phyloP scores from a whole-genome alignment of 2,113 vertebrate genomes.

The Lota lota region DNA sequence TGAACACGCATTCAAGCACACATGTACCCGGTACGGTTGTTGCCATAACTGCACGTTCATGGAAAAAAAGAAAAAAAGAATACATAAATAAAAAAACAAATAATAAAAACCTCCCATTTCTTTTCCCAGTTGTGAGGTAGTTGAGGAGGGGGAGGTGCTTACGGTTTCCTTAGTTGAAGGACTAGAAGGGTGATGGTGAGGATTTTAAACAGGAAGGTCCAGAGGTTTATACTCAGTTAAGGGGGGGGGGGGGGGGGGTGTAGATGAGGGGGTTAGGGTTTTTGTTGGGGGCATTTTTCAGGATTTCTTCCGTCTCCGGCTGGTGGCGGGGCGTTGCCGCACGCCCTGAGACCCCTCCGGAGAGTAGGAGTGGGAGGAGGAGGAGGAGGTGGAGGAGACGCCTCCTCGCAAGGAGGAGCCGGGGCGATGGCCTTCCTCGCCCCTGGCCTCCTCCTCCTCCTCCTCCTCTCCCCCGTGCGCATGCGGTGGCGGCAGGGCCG shows the following conservation, averaged over 20 bases:
- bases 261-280: conserved; percentile 5
- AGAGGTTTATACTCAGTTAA: conserved; percentile 49
- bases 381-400: conserved; percentile 62
- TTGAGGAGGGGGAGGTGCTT: conserved; percentile 39
- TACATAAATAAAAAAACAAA: conserved; percentile 27
- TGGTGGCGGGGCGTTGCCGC: conserved; percentile 82
- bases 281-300: conserved; percentile 59
- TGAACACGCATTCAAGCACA: conserved; percentile 39
- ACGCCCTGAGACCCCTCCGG: conserved; percentile 80
- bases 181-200: neutral
- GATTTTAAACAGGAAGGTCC: too few relatives aligned
- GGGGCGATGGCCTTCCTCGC: conserved; percentile 27
- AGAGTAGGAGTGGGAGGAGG: conserved; percentile 70
- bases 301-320: conserved; percentile 92
- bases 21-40: conserved; percentile 56
- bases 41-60: conserved; percentile 61
- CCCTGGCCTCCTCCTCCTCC: conserved; percentile 67
- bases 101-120: conserved; percentile 57
- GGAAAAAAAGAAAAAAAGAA: conserved; percentile 19
- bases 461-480: conserved; percentile 67
- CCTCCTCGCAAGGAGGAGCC: conserved; percentile 81
- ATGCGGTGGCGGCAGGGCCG: conserved; percentile 70
- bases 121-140: conserved; percentile 76
- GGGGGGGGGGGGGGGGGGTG: neutral
- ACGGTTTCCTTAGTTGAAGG: neutral